Conservation (phyloP, 1,140 invertebrate genomes). For the Lasioglossum albipes region DNA sequence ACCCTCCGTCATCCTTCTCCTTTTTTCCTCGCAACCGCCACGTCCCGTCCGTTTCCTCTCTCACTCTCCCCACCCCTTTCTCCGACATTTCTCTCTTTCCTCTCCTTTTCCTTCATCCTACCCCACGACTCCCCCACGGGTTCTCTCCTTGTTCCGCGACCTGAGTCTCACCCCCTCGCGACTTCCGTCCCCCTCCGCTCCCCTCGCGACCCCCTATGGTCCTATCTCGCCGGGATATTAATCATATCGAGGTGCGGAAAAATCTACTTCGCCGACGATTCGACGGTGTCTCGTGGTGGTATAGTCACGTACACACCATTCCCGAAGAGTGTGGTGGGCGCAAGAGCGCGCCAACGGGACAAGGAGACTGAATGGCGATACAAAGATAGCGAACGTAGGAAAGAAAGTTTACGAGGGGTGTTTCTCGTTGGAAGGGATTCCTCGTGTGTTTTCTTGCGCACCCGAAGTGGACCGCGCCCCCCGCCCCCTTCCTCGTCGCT, state of each 20-base stretch:
- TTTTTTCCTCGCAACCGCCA: conserved; percentile 30
- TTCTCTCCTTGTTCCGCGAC: conserved; percentile 16
- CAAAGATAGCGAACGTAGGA: conserved; percentile 64
- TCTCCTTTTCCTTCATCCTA: background rate
- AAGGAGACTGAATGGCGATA: conserved; percentile 66
- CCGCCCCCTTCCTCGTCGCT: too few relatives aligned
- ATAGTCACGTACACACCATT: conserved; percentile 38
- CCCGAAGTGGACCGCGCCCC: background rate
- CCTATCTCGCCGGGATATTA: conserved; percentile 70
- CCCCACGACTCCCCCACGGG: background rate
- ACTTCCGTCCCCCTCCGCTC: background rate
- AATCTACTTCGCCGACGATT: conserved; percentile 71
- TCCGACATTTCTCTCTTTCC: conserved; percentile 30
- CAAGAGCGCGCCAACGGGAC: conserved; percentile 18
- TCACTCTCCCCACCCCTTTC: conserved; percentile 11
- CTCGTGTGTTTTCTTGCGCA: background rate
- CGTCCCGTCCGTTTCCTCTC: background rate
- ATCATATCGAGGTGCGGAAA: conserved; percentile 77
- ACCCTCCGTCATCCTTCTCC: conserved; percentile 49
- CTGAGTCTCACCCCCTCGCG: background rate
- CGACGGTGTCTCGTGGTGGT: conserved; percentile 31
- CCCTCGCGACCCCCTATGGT: background rate
- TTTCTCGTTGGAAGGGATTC: conserved; percentile 43
- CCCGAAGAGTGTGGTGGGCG: conserved; percentile 1
- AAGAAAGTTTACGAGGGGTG: conserved; percentile 48